Conservation (phyloP, 2,797 vertebrate genomes). For the Coregonus suidteri region DNA sequence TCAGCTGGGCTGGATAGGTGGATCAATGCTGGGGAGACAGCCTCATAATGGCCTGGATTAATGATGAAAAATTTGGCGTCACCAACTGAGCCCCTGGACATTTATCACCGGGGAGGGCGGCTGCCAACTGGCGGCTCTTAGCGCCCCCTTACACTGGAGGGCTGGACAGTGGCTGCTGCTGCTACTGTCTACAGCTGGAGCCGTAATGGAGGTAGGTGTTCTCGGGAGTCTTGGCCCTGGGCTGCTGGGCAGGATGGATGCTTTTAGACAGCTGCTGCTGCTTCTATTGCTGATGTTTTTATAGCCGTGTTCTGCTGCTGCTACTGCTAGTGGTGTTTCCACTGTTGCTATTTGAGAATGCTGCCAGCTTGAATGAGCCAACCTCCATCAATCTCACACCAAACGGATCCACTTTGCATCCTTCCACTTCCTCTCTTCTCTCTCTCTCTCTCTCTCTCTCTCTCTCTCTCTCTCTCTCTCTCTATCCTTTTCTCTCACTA, state of each 20-base stretch:
- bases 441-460: too few species aligned
- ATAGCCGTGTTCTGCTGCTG: too few species aligned
- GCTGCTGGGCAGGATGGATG: constrained; percentile 43
- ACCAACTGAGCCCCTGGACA: constrained; percentile 81
- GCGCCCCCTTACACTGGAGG: constrained; percentile 57
- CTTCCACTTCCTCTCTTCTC: constrained; percentile 13
- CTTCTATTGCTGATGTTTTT: background rate
- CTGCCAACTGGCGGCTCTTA: constrained; percentile 53
- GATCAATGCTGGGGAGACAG: constrained; percentile 91
- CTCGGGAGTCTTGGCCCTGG: constrained; percentile 55
- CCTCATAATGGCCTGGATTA: constrained; percentile 93
- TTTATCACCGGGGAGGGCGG: constrained; percentile 84
- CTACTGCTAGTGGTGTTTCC: too few species aligned
- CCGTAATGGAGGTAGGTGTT: constrained; percentile 58
- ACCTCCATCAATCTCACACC: constrained; percentile 27
- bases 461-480: background rate
- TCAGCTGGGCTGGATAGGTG: constrained; percentile 72
- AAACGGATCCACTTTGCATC: constrained; percentile 28
- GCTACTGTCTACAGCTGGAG: constrained; percentile 60
- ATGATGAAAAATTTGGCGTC: constrained; percentile 99
- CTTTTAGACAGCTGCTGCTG: constrained; percentile 31
- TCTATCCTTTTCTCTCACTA: constrained; percentile 7
- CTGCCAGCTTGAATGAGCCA: constrained; percentile 19
- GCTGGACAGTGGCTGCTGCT: constrained; percentile 60
- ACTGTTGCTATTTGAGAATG: constrained; percentile 37